phyloP scores from a whole-genome alignment of 1,140 invertebrate species.

The Apis cerana region DNA sequence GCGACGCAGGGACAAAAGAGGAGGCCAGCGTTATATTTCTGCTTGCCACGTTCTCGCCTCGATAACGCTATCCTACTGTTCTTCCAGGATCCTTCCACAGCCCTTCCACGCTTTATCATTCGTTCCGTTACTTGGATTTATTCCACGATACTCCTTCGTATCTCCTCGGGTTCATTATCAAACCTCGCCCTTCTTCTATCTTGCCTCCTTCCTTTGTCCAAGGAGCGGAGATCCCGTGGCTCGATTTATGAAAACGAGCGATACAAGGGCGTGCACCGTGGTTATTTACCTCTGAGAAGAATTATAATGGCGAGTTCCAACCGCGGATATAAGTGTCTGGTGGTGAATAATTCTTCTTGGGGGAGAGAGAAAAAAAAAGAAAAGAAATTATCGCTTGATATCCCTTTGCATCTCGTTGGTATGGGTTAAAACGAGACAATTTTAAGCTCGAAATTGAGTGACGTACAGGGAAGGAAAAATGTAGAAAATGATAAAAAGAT shows the following conservation, averaged over 20 bases:
- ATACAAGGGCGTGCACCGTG: slow-evolving; percentile 46
- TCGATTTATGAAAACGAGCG: slow-evolving; percentile 57
- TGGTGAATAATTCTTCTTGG: slow-evolving; percentile 49
- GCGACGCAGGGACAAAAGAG: slow-evolving; percentile 49
- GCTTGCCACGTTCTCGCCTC: slow-evolving; percentile 22
- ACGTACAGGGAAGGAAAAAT: not conserved
- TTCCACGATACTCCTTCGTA: slow-evolving; percentile 31
- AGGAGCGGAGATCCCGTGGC: slow-evolving; percentile 23
- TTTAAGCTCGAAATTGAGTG: not conserved
- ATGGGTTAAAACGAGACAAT: no score
- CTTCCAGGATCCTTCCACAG: slow-evolving; percentile 18
- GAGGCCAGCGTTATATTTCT: slow-evolving; percentile 54
- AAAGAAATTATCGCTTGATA: not conserved
- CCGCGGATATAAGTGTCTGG: slow-evolving; percentile 55
- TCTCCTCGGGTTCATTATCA: slow-evolving; percentile 54
- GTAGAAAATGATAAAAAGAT: not conserved
- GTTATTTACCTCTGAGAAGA: slow-evolving; percentile 59
- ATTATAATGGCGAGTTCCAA: slow-evolving; percentile 57
- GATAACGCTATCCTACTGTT: slow-evolving; percentile 44
- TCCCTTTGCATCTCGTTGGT: not conserved
- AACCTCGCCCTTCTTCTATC: slow-evolving; percentile 16
- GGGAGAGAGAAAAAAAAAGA: not conserved
- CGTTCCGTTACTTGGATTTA: slow-evolving; percentile 44
- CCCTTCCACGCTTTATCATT: not conserved
- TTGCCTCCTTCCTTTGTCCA: slow-evolving; percentile 43